Evolutionary conservation across 2,797 vertebrate species (phyloP), one percentile per base, ranked within the genome.

Genomic region (Pelochelys cantorii): DNA sequence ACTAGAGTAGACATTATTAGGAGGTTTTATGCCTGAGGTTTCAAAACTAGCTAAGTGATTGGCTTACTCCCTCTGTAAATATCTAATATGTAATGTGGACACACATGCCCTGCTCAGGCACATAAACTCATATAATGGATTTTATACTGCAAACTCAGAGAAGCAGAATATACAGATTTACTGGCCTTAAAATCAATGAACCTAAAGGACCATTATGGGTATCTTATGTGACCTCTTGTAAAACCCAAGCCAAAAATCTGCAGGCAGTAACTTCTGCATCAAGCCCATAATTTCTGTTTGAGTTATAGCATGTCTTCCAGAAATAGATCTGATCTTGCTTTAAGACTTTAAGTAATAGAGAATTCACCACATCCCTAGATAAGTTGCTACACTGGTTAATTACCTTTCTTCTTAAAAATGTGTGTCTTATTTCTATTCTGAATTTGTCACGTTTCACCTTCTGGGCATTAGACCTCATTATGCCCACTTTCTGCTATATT

Each of bases 81-180:
- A 11, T 10, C 1, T 1, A 29, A 18, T 25, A 6, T 3, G 5
- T 2, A 2, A 11, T 7, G 53, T 0, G 4, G 31, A 18, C 5
- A 5, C 55, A 4, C 18, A 5, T 20, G 6, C 11, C 48, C n/a
- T 9, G 7, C 48, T 2, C 12, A n/a, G 15, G 5, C 11, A 0
- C 55, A 20, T 37, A 22, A 37, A 11, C 68, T 37, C n/a, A 37
- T 37, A 71, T 12, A 34, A 37, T 71, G n/a, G 20, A 22, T 71
- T 71, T 20, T 71, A 34, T 37, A 37, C 37, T 17, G 11, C 68
- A 22, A 71, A 71, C 68, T 37, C n/a, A 1, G 68, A 37, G 68
- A 37, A 71, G 34, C 17, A 31, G 54, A 18, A 2, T 59, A 17
- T 11, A 42, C 80, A 18, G 4, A 10, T 29, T 53, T 15, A 29